Percentiles rank a stretch among this genome's conserved stretches.
Evolutionary conservation across 1,140 invertebrate species (phyloP).

Genomic region (Anthonomus grandis): DNA sequence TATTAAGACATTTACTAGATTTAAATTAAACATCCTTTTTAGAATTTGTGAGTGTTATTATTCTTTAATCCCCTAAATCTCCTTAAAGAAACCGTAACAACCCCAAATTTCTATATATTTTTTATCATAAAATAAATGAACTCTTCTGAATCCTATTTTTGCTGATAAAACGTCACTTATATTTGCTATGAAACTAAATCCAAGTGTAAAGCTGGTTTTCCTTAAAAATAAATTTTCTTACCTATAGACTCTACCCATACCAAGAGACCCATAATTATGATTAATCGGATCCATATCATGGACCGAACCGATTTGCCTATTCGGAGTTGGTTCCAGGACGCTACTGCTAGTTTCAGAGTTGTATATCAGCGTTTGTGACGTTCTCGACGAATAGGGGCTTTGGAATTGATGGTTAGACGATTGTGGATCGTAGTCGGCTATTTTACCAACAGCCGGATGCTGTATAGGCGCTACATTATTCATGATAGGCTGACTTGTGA

Average conservation of each 20-base stretch:
- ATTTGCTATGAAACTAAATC: no score
- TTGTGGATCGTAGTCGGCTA: slow-evolving; percentile 73
- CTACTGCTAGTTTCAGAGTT: slow-evolving; percentile 69
- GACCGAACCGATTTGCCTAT: slow-evolving; percentile 68
- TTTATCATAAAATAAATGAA: neutral
- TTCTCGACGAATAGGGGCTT: slow-evolving; percentile 64
- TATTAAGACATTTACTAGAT: no score
- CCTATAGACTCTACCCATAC: slow-evolving; percentile 53
- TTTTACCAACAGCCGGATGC: slow-evolving; percentile 58
- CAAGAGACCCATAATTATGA: slow-evolving; percentile 79
- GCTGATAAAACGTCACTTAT: no score
- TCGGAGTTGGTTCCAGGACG: slow-evolving; percentile 62
- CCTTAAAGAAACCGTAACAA: no score
- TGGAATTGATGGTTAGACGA: slow-evolving; percentile 24
- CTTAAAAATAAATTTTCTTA: neutral
- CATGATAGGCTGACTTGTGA: slow-evolving; percentile 1
- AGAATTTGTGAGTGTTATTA: no score
- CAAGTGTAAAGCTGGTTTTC: neutral
- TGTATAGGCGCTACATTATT: slow-evolving; percentile 15
- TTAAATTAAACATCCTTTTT: no score
- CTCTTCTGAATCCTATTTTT: no score
- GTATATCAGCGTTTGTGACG: slow-evolving; percentile 72
- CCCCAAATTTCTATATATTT: neutral
- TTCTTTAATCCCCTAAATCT: no score
- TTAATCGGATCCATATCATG: slow-evolving; percentile 94